Base-by-base conservation (phyloP, 2,797 vertebrate species). In the Perodicticus potto region DNA sequence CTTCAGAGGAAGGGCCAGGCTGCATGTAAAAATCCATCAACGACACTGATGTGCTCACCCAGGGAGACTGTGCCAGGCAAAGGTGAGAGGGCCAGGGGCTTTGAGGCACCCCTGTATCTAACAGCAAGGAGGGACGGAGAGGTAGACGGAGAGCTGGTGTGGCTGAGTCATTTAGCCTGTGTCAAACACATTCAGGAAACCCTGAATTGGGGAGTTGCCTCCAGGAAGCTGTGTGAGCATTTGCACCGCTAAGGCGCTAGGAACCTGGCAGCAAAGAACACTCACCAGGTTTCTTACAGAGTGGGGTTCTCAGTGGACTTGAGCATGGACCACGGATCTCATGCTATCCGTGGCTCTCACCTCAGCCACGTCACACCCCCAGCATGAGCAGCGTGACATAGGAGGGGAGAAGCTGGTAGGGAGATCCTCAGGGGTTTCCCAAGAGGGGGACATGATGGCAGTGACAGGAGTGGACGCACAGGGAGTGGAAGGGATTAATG, bases 301-400 rank as follows among this genome's bases (percentile, higher is more conserved):
- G 70, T 7, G 25, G 13, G 6, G 3, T 73, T 73, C 14, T 45
- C 69, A 57, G 13, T 0, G 6, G 1, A 14, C 59, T 12, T 12
- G 23, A 27, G 19, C 45, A 45, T 45, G 10, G 45, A 45, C 45
- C 76, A 78, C 9, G 20, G 40, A 29, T 49, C 37, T 49, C 61
- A 4, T 0, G 3, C 67, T 63, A 6, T 23, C 69, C 0, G 1
- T 45, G 34, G 34, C 8, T 43, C 40, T 3, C 5, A 9, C 2
- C 40, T 20, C 5, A 3, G 14, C n/a, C 49, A 14, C 40, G 22
- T 43, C 65, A 45, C 8, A 10, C 20, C 7, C 16, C 34, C 1
- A 0, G 77, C 16, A 5, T 4, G 1, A 70, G 49, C 23, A 13
- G 34, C 2, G 63, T 29, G 40, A 57, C 5, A 55, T 2, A 3